Conservation (phyloP, 2,888 invertebrate genomes). For the Helobdella robusta region DNA sequence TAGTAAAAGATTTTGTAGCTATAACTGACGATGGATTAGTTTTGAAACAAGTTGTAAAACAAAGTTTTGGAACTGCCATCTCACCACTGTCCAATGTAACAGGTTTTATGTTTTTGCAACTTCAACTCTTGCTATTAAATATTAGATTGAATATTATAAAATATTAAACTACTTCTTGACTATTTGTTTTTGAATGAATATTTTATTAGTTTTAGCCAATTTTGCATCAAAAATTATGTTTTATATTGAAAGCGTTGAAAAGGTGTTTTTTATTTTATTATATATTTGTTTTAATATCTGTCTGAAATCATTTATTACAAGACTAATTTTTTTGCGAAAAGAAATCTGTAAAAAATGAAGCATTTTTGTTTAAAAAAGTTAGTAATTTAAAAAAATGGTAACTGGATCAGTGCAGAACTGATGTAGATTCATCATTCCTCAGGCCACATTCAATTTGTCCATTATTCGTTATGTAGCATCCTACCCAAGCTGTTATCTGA, state of each 20-base stretch:
- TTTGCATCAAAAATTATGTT: background rate
- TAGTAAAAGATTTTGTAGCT: constrained; percentile 55
- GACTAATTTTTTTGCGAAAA: no score
- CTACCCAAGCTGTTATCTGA: no score
- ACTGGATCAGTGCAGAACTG: no score
- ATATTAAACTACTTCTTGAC: background rate
- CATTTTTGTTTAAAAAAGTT: no score
- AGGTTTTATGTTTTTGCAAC: constrained; percentile 31
- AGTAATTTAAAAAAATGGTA: no score
- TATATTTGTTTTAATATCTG: background rate
- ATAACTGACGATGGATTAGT: constrained; percentile 52
- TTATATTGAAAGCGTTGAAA: no score
- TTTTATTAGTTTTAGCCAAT: background rate
- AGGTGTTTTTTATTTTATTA: background rate
- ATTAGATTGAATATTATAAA: background rate
- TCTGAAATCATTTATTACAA: no score
- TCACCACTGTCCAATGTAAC: constrained; percentile 54
- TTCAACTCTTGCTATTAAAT: background rate
- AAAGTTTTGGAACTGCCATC: constrained; percentile 58
- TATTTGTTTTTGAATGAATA: background rate
- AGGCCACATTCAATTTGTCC: no score
- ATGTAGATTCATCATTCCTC: no score
- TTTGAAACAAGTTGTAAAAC: constrained; percentile 40
- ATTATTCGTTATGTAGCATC: no score
- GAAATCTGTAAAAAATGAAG: no score